Evolutionary conservation across 2,113 vertebrate species (phyloP), one percentile per base, ranked within the genome.

Genomic region (Andinoacara biseriatus): DNA sequence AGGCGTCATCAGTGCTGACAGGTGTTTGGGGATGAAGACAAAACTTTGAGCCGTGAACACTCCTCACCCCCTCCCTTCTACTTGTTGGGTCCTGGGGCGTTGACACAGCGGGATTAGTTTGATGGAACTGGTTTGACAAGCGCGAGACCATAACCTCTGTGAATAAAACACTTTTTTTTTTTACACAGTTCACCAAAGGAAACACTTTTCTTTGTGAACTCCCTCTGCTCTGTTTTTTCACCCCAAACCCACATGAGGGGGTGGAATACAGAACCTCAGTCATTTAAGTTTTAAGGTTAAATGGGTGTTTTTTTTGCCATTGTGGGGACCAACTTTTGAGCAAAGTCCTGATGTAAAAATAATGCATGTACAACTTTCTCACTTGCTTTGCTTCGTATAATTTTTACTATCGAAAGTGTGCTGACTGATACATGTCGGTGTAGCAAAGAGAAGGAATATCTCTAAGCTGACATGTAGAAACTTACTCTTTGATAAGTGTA

Each of bases 71-170:
- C 87, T 26, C 84, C 22, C 40, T 8, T 38, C 81, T 52, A 54
- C 83, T 74, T 82, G 84, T 84, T 81, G 76, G 84, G 90, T 86
- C 85, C 75, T 54, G 81, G 84, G 83, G 86, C 81, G 38, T 80
- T 65, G 84, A 91, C 87, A 84, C 87, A 60, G 84, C 7, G 18
- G 89, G 86, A 89, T 91, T 90, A 92, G 86, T 86, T 80, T 92
- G 88, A 94, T 84, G 80, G 83, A 90, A 90, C 91, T 83, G 86
- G 80, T 90, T 88, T 92, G 92, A 94, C 91, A 91, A 72, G 91
- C 84, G 67, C 85, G 84, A 77, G 83, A 91, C 63, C 86, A 69
- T 74, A 91, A 89, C 85, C 89, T 86, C 49, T 78, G 78, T 65
- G 88, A 89, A 90, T 88, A 60, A 86, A 82, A 84, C 18, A 6